Evolutionary conservation across 2,113 vertebrate genomes (phyloP), one percentile per base, ranked within the genome.

Genomic region (Daubentonia madagascariensis): DNA sequence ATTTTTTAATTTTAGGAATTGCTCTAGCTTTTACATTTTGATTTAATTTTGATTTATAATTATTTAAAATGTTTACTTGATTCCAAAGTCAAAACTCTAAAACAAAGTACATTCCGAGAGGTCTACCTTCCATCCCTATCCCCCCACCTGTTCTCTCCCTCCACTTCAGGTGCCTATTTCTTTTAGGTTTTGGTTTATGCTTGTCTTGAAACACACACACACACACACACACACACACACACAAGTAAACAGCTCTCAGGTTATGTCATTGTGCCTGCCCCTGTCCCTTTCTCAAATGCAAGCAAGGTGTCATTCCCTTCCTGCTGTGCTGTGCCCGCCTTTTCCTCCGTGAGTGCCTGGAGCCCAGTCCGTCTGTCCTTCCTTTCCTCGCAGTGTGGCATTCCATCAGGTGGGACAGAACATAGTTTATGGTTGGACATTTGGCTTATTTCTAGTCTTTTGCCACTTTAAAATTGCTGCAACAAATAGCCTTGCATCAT

Each of bases 1-100:
- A 28, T 76, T 72, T 81, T 45, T 84, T 75, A 63, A 83, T 85
- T 96, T 96, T 54, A 76, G 61, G 35, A 70, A 92, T 88, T 92
- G 75, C 50, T 65, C 59, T 48, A 70, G 48, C 32, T 84, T 91
- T 73, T 76, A 48, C 54, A 61, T 85, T 93, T 89, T 76, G 87
- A 68, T 67, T 80, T 91, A 32, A 61, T 84, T 93, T 89, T 80
- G 90, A 79, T 73, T 80, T 91, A 28, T 10, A 89, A 50, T 91
- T 86, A 72, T 67, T 63, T 65, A n/a, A 97, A 76, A 89, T 92
- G 57, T 80, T 68, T 76, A 59, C 13, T 20, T 63, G 72, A 54
- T 88, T 78, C 17, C 28, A 81, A 72, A 97, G 45, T 76, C 45
- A 70, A 76, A 96, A 67, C 48, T n/a, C 10, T 63, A 48, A 59